phyloP scores from a whole-genome alignment of 1,140 invertebrate genomes.

The Drosophila carrolli region DNA sequence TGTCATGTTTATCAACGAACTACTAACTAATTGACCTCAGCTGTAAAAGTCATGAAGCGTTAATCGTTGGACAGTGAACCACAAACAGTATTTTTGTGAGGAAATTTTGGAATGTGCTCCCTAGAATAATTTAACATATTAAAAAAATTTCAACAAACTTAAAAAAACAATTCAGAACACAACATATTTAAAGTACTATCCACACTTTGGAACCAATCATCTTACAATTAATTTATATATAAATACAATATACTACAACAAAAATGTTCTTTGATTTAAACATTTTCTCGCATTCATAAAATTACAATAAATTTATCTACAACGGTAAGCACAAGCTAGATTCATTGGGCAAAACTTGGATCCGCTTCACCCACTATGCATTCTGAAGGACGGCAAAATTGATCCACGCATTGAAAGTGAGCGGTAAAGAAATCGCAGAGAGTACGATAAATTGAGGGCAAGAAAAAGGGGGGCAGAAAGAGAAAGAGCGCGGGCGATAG shows the following conservation, averaged over 20 bases:
- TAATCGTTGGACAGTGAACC: slow-evolving; percentile 54
- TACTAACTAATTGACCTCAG: neutral
- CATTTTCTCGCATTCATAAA: too few relatives aligned
- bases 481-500: slow-evolving; percentile 29
- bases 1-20: too few relatives aligned
- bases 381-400: slow-evolving; percentile 58
- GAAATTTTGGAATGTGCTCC: neutral
- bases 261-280: too few relatives aligned
- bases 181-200: too few relatives aligned
- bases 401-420: slow-evolving; percentile 48
- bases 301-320: too few relatives aligned
- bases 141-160: too few relatives aligned
- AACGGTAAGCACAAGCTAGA: too few relatives aligned
- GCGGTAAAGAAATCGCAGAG: neutral
- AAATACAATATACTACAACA: too few relatives aligned
- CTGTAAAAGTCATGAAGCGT: slow-evolving; percentile 56
- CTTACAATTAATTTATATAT: too few relatives aligned
- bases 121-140: too few relatives aligned
- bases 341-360: neutral
- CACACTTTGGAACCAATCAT: too few relatives aligned
- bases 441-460: neutral
- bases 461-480: slow-evolving; percentile 19
- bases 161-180: too few relatives aligned
- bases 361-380: neutral
- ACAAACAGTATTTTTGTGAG: neutral